Evolutionary conservation across 2,888 invertebrate species (phyloP), one percentile per base, ranked within the genome.

Genomic region (Scaptomyza polygonia): DNA sequence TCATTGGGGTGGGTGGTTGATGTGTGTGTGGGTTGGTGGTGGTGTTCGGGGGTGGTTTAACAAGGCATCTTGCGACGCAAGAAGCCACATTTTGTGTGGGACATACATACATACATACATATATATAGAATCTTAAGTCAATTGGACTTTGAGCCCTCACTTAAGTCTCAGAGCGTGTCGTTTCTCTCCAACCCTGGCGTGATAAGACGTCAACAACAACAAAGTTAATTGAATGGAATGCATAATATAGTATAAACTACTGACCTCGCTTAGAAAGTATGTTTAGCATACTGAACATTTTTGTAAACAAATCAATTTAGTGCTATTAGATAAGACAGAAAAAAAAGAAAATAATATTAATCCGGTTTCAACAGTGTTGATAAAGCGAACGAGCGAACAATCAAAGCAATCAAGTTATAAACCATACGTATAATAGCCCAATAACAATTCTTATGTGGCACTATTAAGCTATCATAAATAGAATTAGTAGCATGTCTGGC

Each of bases 81-180:
- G 40, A 27, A 61, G 53, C 45, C 54, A 43, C 59, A 53, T 48
- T 53, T 14, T 49, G 14, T 52, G 42, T 30, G 12, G 14, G 14
- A n/a, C 34, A 18, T 21, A 8, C 36, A 42, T 34, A 40, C 40
- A 32, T 29, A 53, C 9, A 29, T 29, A 32, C 4, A 12, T 12
- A 12, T 32, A 3, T 34, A 32, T 47, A 51, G 25, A 74, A 74
- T 69, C 49, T 57, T 18, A 54, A 25, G 40, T 63, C 47, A 34
- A 57, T 43, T 61, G 75, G 65, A 73, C 72, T 75, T 75, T 75
- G 75, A 54, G 54, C 47, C 36, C 11, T n/a, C 51, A 51, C 25
- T 57, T 43, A 57, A 54, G 54, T 54, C 49, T 16, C 49, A 27
- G 39, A 52, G 58, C 39, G 27, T 30, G 8, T 16, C 44, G 27